Percentiles rank a stretch among this genome's conserved stretches.
Conservation (phyloP, 2,797 vertebrate species). For the Semaprochilodus insignis region DNA sequence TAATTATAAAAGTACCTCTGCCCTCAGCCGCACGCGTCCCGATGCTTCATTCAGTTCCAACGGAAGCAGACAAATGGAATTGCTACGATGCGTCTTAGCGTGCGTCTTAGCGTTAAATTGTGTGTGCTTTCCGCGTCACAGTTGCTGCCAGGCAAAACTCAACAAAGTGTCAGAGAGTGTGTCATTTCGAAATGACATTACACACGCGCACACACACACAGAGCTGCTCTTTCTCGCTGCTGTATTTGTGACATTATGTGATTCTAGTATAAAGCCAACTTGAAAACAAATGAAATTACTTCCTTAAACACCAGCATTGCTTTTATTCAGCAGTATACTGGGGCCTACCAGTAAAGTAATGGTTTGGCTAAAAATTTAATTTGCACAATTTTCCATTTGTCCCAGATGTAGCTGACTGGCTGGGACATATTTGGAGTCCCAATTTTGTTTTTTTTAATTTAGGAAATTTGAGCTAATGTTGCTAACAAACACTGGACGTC, state of each 20-base stretch:
- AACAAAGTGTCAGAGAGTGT: conserved; percentile 22
- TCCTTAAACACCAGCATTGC: too few relatives aligned
- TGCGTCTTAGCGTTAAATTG: conserved; percentile 28
- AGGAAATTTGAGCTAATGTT: too few relatives aligned
- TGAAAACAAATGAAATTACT: too few relatives aligned
- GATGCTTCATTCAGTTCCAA: background rate
- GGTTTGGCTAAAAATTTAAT: too few relatives aligned
- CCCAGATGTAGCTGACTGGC: too few relatives aligned
- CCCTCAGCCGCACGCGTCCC: background rate
- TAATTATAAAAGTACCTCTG: conserved; percentile 4
- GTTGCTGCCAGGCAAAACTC: background rate
- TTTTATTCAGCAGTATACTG: too few relatives aligned
- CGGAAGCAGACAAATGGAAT: background rate
- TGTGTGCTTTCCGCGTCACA: conserved; percentile 4
- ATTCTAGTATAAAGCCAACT: too few relatives aligned
- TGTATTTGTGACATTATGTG: background rate
- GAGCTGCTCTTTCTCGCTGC: background rate
- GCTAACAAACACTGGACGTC: too few relatives aligned
- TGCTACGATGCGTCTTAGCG: background rate
- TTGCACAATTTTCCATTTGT: too few relatives aligned
- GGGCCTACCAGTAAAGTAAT: too few relatives aligned
- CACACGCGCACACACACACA: conserved; percentile 13
- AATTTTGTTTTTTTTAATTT: too few relatives aligned
- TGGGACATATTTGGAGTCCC: too few relatives aligned
- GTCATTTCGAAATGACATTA: conserved; percentile 9